Conservation (phyloP, 2,888 invertebrate species). For the Ferrisia virgata region DNA sequence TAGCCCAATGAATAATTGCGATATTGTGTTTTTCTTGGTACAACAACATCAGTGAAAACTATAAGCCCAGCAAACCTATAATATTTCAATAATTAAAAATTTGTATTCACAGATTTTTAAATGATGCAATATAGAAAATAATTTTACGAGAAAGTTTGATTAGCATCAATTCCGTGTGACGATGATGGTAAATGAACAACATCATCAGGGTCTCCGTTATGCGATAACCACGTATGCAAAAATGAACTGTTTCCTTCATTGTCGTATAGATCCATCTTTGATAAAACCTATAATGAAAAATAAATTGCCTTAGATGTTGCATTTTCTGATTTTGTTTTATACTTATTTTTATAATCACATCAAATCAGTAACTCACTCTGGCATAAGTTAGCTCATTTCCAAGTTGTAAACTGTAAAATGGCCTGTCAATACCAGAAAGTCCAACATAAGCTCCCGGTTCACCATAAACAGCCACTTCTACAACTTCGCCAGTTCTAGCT, state of each 20-base stretch:
- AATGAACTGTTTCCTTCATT: constrained; percentile 81
- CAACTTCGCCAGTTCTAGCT: constrained; percentile 86
- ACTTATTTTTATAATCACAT: neutral
- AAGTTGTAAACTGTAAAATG: constrained; percentile 89
- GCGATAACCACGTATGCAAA: constrained; percentile 78
- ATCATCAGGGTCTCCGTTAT: constrained; percentile 79
- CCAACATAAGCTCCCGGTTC: constrained; percentile 94
- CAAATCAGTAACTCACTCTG: constrained; percentile 58
- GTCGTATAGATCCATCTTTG: constrained; percentile 84
- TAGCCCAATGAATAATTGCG: constrained; percentile 71
- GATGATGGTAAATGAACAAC: constrained; percentile 83
- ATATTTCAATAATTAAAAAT: neutral
- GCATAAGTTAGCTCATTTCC: constrained; percentile 86
- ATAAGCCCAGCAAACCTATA: constrained; percentile 69
- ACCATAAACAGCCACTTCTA: constrained; percentile 89
- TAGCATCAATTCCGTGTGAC: constrained; percentile 89
- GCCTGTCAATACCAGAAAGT: constrained; percentile 82
- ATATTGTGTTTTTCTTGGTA: constrained; percentile 64
- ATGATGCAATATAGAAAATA: neutral
- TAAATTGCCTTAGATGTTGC: neutral
- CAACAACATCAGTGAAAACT: constrained; percentile 83
- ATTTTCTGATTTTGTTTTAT: neutral
- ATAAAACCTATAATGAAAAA: constrained; percentile 62
- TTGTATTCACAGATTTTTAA: neutral
- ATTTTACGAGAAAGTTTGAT: constrained; percentile 81